A percentile compares a stretch with the other conserved stretches of the same genome.
Conservation (phyloP, 1,140 invertebrate genomes). For the Brachionus asplanchnoidis region DNA sequence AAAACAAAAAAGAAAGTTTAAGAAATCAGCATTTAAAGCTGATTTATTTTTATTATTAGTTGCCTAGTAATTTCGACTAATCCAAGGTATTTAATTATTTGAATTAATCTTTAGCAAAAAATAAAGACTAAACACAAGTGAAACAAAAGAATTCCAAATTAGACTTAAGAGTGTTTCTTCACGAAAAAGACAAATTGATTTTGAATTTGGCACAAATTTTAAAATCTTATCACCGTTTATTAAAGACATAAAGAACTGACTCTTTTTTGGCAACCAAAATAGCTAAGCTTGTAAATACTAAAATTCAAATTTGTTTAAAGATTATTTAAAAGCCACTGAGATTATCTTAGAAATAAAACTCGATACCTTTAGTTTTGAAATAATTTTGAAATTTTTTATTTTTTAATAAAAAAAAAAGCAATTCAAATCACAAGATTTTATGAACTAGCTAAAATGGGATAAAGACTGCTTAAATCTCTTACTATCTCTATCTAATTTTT, state of each 20-base stretch:
- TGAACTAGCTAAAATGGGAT: background rate
- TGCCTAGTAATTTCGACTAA: conserved; percentile 29
- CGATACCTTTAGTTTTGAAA: conserved; percentile 6
- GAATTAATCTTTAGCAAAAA: conserved; percentile 24
- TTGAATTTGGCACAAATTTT: background rate
- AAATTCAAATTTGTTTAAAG: conserved; percentile 40
- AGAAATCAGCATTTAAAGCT: conserved; percentile 24
- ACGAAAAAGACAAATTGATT: background rate
- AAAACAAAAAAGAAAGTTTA: background rate
- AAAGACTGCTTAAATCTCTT: conserved; percentile 11
- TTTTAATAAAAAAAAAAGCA: conserved; percentile 8
- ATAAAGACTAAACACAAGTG: conserved; percentile 17
- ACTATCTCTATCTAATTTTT: background rate
- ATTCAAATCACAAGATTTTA: conserved; percentile 16
- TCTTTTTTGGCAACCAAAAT: background rate
- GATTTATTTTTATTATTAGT: conserved; percentile 37
- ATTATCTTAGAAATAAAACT: conserved; percentile 33
- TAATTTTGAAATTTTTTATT: conserved; percentile 15
- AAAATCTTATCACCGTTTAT: background rate
- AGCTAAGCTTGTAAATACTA: conserved; percentile 21
- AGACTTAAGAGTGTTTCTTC: background rate
- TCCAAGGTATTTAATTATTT: conserved; percentile 38
- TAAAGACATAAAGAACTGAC: background rate
- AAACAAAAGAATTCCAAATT: conserved; percentile 29
- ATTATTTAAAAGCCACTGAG: conserved; percentile 38